Base-by-base conservation (phyloP, 1,140 invertebrate genomes). In the Caerostris extrusa region DNA sequence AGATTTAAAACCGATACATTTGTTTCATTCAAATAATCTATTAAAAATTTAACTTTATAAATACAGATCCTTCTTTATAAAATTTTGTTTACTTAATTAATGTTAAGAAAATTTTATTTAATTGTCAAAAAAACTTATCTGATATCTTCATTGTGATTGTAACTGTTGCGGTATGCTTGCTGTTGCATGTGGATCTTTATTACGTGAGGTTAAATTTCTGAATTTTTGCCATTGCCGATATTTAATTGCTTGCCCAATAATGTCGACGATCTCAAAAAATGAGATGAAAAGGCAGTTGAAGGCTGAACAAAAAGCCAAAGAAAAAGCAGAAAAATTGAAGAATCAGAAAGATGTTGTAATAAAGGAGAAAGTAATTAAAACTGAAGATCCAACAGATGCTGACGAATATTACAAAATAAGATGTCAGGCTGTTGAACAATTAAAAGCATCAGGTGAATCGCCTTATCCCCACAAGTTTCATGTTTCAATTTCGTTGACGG, bases 381-480 rank as follows among this genome's bases (percentile, higher is more conserved):
- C 96, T 57, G 98, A 98, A 95, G 98, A 98, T 95, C 98, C 99
- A 95, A 98, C 99, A 94, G 98, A 97, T 96, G 98, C 98, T 8
- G 95, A 97, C 97, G 97, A 99, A 96, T 99, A 98, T 96, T 98
- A 98, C 95, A 98, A 98, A 95, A 95, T 99, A 53, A 97, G 99
- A 94, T 97, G 97, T 0, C 96, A 97, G 93, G 97, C 97, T 56
- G 96, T 99, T 34, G 96, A 97, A 71, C 97, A 98, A 67, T 96
- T 99, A 5, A 99, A 99, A 96, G 96, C 96, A 0, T 97, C 97
- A n/a, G 95, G 96, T 53, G 97, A 98, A 50, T 34, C 98, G 96
- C 99, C 99, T n/a, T 99, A 99, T 96, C 99, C 99, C 34, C 99
- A 99, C 96, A 99, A 99, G 96, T 99, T 99, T 95, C 97, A 98